phyloP scores from a whole-genome alignment of 2,888 invertebrate species.

The Lycocerus yunnanus region DNA sequence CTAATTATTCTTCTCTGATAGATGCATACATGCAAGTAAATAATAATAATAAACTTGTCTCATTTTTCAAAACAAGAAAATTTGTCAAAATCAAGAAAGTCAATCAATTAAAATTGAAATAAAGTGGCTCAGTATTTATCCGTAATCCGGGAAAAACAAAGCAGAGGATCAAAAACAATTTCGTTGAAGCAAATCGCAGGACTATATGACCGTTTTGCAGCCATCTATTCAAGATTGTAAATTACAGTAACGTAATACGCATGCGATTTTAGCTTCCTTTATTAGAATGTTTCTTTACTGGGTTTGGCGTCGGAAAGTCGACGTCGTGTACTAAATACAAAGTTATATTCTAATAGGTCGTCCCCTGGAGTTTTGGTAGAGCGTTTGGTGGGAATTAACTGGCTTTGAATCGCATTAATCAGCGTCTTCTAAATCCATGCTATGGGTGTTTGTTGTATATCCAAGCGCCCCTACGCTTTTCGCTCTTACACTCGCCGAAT shows the following conservation, averaged over 20 bases:
- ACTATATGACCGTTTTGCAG: slow-evolving; percentile 47
- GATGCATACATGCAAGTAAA: too few species aligned
- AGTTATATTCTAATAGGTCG: slow-evolving; percentile 47
- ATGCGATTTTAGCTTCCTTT: slow-evolving; percentile 44
- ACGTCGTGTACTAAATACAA: slow-evolving; percentile 1
- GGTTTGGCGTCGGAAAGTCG: slow-evolving; percentile 4
- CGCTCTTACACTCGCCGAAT: slow-evolving; percentile 1
- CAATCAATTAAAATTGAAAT: slow-evolving; percentile 1
- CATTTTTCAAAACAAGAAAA: not conserved
- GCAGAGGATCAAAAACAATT: slow-evolving; percentile 52
- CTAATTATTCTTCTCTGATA: too few species aligned
- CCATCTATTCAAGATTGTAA: slow-evolving; percentile 52
- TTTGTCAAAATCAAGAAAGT: not conserved
- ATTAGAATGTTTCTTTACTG: slow-evolving; percentile 37
- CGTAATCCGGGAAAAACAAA: slow-evolving; percentile 38
- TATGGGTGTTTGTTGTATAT: slow-evolving; percentile 56
- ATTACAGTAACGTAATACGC: slow-evolving; percentile 49
- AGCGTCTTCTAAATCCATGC: slow-evolving; percentile 62
- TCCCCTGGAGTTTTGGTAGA: slow-evolving; percentile 60
- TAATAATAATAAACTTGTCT: not conserved
- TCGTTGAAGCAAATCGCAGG: slow-evolving; percentile 46
- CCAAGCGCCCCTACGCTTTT: slow-evolving; percentile 9
- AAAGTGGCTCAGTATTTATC: slow-evolving; percentile 6
- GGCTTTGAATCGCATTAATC: slow-evolving; percentile 74
- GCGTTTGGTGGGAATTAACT: slow-evolving; percentile 68